Base-by-base conservation (phyloP, 2,113 vertebrate species). In the Melanotaenia duboulayi region DNA sequence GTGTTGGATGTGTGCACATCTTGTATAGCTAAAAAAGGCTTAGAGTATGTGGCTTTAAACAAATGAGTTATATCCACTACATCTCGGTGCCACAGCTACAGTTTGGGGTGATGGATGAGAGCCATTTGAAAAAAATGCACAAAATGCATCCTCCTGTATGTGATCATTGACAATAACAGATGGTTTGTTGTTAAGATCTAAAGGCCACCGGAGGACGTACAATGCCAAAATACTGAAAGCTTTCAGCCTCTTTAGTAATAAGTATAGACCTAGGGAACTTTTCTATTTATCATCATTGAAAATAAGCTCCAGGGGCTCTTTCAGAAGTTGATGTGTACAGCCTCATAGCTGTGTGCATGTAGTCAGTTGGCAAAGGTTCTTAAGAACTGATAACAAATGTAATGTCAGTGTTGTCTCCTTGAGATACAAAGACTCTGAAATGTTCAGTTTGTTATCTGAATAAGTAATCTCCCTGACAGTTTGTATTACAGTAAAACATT, bases 281-380 rank as follows among this genome's bases (percentile, higher is more conserved):
- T 49, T 69, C 20, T 37, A 58, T 58, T 58, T 28, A 49, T 69
- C 55, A 39, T 50, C 42, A 49, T 44, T 42, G 32, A 42, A 46
- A 58, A 3, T 39, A 17, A 49, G 7, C 20, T 59, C 42, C 24
- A 19, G 17, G 37, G n/a, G 16, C 13, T 10, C 28, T 48, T 69
- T 59, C 66, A 49, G 44, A 69, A 48, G 55, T 39, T 39, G 25
- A 73, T 9, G 1, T 35, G 22, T 58, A 63, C 59, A 63, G 13
- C 39, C 24, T 37, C n/a, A 48, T 19, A 52, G 25, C n/a, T 11
- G 24, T 20, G 61, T 54, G n/a, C 55, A 35, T 22, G 59, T 44
- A 16, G 10, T 35, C 69, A 35, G 9, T 46, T 39, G 46, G 35
- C 49, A 52, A 52, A 28, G 16, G 57, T 52, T 13, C 28, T 9